Percentiles rank a stretch among this genome's conserved stretches.
Evolutionary conservation across 1,140 invertebrate genomes (phyloP).

Genomic region (Neodiprion virginianus): DNA sequence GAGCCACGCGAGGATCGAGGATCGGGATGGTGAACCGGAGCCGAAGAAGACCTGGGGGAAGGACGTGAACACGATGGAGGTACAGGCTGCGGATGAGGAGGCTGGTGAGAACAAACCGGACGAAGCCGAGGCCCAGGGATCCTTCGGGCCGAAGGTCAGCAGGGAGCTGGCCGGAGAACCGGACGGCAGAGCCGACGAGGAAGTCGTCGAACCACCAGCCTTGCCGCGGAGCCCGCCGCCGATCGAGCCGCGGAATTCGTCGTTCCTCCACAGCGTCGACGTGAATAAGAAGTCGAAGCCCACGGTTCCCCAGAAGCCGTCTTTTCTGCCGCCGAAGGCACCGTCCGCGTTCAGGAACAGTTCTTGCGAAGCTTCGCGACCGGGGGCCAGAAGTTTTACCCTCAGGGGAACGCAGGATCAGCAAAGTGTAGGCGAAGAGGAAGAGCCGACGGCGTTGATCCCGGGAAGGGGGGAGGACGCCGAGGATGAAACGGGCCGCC

Average conservation of each 20-base stretch:
- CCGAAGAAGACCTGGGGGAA: constrained; percentile 25
- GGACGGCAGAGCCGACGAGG: constrained; percentile 80
- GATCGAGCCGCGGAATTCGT: constrained; percentile 70
- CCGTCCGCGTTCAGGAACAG: constrained; percentile 14
- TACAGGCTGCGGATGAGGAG: constrained; percentile 12
- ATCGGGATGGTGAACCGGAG: background rate
- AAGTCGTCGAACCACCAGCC: constrained; percentile 72
- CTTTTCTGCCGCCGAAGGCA: constrained; percentile 18
- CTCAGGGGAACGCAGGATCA: background rate
- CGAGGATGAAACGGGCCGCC: constrained; percentile 16
- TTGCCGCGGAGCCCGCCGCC: constrained; percentile 71
- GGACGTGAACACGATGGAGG: constrained; percentile 28
- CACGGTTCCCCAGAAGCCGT: constrained; percentile 46
- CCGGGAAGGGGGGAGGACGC: constrained; percentile 12
- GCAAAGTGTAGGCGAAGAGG: background rate
- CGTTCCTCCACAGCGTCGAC: constrained; percentile 71
- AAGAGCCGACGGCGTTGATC: background rate
- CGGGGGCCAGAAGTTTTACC: background rate
- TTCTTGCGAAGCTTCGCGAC: background rate
- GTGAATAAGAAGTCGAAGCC: constrained; percentile 48
- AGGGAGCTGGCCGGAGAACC: constrained; percentile 81
- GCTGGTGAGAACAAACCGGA: constrained; percentile 37
- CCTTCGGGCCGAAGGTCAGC: constrained; percentile 67
- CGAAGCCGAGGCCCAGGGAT: constrained; percentile 25
- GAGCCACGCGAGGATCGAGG: background rate